A percentile compares a stretch with the other conserved stretches of the same genome.
Evolutionary conservation across 1,140 invertebrate species (phyloP).

Genomic region (Platyscapa corneri): DNA sequence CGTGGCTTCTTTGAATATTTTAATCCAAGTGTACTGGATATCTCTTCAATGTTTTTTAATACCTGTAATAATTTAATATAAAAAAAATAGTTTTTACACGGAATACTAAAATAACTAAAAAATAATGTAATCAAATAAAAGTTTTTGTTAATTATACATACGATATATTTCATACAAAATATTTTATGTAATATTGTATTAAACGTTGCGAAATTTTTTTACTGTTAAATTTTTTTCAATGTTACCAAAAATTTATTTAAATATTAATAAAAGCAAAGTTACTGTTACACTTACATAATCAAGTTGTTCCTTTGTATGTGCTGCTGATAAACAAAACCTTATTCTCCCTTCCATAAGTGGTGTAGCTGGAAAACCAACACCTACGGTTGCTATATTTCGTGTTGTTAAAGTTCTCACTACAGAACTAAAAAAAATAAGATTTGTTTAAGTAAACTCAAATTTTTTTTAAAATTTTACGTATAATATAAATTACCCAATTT

Average conservation of each 20-base stretch:
- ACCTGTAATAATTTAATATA: slow-evolving; percentile 69
- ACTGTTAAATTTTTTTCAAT: too few species aligned
- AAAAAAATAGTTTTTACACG: background rate
- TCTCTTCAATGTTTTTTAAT: slow-evolving; percentile 81
- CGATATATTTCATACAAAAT: background rate
- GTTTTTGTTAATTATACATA: background rate
- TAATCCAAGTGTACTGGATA: slow-evolving; percentile 81
- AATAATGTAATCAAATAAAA: background rate
- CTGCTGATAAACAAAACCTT: slow-evolving; percentile 96
- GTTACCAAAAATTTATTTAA: too few species aligned
- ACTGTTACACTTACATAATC: slow-evolving; percentile 81
- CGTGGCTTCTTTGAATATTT: slow-evolving; percentile 82
- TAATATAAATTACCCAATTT: slow-evolving; percentile 83
- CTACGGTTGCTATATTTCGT: slow-evolving; percentile 92
- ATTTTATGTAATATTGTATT: too few species aligned
- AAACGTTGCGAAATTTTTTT: too few species aligned
- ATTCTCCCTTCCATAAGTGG: slow-evolving; percentile 94
- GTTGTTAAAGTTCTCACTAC: slow-evolving; percentile 90
- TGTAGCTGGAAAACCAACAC: slow-evolving; percentile 99
- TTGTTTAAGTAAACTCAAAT: background rate
- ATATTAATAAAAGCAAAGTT: background rate
- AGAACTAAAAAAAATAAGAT: slow-evolving; percentile 73
- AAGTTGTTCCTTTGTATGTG: slow-evolving; percentile 96
- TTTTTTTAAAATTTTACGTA: slow-evolving; percentile 7
- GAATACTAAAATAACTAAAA: too few species aligned